Conservation (phyloP, 1,140 invertebrate species). For the Archegozetes longisetosus region DNA sequence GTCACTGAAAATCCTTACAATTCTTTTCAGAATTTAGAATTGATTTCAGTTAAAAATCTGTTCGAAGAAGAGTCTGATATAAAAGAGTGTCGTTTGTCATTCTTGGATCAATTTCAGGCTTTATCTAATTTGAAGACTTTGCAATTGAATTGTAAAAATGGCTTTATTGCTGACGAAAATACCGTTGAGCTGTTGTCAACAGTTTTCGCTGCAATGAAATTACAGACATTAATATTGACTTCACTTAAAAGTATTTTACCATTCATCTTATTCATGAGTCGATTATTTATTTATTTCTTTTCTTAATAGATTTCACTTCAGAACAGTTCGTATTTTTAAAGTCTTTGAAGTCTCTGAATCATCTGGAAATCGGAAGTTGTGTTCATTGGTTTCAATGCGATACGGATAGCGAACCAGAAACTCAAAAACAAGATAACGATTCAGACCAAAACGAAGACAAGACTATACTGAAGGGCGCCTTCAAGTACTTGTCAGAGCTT, state of each 20-base stretch:
- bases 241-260: background rate
- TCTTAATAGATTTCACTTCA: background rate
- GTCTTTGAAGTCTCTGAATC: background rate
- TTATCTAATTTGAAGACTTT: background rate
- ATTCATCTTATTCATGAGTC: background rate
- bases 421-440: no score
- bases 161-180: background rate
- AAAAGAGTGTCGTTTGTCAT: background rate
- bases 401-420: background rate
- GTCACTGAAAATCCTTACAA: constrained; percentile 12
- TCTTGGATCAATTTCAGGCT: background rate
- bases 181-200: background rate
- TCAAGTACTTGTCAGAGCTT: constrained; percentile 5
- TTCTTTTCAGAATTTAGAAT: constrained; percentile 5
- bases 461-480: constrained; percentile 3
- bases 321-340: background rate
- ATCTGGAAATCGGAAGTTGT: constrained; percentile 13
- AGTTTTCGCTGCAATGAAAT: background rate
- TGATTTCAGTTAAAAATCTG: constrained; percentile 4
- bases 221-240: background rate
- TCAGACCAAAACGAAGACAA: no score
- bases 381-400: constrained; percentile 4
- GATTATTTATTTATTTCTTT: background rate
- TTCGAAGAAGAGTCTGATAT: background rate
- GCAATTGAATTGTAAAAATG: background rate